A percentile compares a stretch with the other conserved stretches of the same genome.
Evolutionary conservation across 2,113 vertebrate species (phyloP).

Genomic region (Amphilophus citrinellus): DNA sequence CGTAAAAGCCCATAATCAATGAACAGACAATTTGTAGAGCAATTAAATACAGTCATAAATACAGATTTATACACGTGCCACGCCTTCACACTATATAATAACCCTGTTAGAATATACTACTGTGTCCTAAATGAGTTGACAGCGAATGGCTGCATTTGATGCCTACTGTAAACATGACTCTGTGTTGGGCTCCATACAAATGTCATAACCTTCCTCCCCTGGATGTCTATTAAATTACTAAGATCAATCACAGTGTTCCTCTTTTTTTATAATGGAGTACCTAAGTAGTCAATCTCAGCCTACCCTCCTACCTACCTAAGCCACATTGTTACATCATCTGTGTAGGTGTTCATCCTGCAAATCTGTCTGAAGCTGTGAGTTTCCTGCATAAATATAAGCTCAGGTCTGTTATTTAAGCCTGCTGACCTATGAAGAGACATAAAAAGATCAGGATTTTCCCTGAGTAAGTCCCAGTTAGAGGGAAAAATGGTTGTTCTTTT

Average conservation of each 20-base stretch:
- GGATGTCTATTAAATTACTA: constrained; percentile 16
- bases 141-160: constrained; percentile 27
- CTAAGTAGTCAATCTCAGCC: constrained; percentile 42
- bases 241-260: constrained; percentile 33
- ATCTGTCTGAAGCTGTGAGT: constrained; percentile 45
- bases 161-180: constrained; percentile 2
- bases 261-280: constrained; percentile 38
- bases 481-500: constrained; percentile 1
- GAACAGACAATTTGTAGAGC: constrained; percentile 63
- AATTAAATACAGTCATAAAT: constrained; percentile 67
- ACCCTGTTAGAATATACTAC: constrained; percentile 17
- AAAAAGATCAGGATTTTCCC: constrained; percentile 39
- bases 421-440: constrained; percentile 13
- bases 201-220: not conserved
- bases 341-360: constrained; percentile 61
- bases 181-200: constrained; percentile 7
- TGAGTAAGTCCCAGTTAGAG: not conserved
- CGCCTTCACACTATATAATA: constrained; percentile 40
- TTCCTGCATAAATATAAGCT: constrained; percentile 34
- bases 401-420: constrained; percentile 33
- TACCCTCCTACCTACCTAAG: constrained; percentile 52
- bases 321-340: constrained; percentile 64
- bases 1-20: constrained; percentile 64
- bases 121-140: constrained; percentile 39
- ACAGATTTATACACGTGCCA: constrained; percentile 42